Percentiles rank a stretch among this genome's conserved stretches.
Evolutionary conservation across 2,888 invertebrate species (phyloP).

Genomic region (Sturmia bella): DNA sequence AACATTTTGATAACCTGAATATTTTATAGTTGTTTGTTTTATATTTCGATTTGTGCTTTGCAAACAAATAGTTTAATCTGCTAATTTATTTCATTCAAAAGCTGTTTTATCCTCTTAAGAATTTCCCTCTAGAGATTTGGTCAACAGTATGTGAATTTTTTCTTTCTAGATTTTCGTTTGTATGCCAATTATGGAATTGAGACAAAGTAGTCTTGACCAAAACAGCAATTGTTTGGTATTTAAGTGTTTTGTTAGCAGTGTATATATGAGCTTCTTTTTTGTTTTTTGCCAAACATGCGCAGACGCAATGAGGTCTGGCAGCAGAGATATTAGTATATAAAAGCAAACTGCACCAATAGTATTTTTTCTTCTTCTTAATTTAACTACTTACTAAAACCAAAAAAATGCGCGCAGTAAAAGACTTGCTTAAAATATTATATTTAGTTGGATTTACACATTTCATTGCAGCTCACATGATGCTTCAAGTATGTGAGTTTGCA

Average conservation of each 20-base stretch:
- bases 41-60: background rate
- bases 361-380: constrained; percentile 5
- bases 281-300: background rate
- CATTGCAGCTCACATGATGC: constrained; percentile 13
- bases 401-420: constrained; percentile 1
- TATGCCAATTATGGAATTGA: constrained; percentile 55
- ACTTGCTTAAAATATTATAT: constrained; percentile 25
- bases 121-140: constrained; percentile 60
- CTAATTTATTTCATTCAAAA: constrained; percentile 18
- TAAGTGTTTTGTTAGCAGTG: constrained; percentile 62
- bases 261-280: background rate
- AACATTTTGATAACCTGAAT: constrained; percentile 49
- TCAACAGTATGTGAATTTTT: constrained; percentile 20
- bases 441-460: constrained; percentile 34
- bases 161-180: constrained; percentile 37
- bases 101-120: constrained; percentile 60
- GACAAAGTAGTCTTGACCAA: constrained; percentile 65
- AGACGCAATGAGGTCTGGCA: background rate
- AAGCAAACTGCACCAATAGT: constrained; percentile 26
- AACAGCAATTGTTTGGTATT: constrained; percentile 63
- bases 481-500: no score
- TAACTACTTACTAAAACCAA: constrained; percentile 13
- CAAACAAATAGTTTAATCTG: constrained; percentile 18
- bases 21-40: background rate
- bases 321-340: background rate